phyloP scores from a whole-genome alignment of 2,888 invertebrate genomes.

The Philopedon plagiatum region DNA sequence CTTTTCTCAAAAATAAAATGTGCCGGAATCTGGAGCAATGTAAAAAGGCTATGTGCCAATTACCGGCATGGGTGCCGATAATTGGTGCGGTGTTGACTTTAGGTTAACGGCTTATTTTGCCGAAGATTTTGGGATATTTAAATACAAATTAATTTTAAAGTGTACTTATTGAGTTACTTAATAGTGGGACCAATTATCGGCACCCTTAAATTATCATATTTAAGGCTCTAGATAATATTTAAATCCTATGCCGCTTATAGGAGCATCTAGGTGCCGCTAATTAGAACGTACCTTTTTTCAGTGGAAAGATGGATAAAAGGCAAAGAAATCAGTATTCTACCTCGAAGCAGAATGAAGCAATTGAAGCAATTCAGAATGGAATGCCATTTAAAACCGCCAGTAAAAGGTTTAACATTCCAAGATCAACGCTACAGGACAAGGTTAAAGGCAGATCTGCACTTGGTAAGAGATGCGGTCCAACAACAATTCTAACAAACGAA shows the following conservation, averaged over 20 bases:
- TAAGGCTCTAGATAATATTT: neutral
- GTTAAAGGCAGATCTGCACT: constrained; percentile 22
- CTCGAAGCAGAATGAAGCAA: neutral
- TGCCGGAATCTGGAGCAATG: too few species aligned
- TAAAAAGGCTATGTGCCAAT: too few species aligned
- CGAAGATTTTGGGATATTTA: too few species aligned
- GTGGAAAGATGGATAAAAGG: neutral
- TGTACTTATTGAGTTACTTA: too few species aligned
- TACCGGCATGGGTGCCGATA: too few species aligned
- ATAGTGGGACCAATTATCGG: neutral
- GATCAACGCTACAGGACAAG: constrained; percentile 33
- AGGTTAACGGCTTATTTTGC: too few species aligned
- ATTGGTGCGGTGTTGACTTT: too few species aligned
- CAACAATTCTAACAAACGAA: constrained; percentile 17
- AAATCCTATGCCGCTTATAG: too few species aligned
- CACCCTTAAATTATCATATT: neutral
- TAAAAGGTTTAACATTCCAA: constrained; percentile 23
- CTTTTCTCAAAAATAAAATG: too few species aligned
- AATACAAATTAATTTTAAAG: too few species aligned
- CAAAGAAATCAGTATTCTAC: neutral
- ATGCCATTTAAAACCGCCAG: constrained; percentile 33
- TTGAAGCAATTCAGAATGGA: constrained; percentile 14
- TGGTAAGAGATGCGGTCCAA: constrained; percentile 22
- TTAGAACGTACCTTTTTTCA: neutral
- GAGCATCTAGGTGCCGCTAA: constrained; percentile 27